Percentiles rank a stretch among this genome's conserved stretches.
Evolutionary conservation across 2,113 vertebrate species (phyloP).

Genomic region (Lontra canadensis): DNA sequence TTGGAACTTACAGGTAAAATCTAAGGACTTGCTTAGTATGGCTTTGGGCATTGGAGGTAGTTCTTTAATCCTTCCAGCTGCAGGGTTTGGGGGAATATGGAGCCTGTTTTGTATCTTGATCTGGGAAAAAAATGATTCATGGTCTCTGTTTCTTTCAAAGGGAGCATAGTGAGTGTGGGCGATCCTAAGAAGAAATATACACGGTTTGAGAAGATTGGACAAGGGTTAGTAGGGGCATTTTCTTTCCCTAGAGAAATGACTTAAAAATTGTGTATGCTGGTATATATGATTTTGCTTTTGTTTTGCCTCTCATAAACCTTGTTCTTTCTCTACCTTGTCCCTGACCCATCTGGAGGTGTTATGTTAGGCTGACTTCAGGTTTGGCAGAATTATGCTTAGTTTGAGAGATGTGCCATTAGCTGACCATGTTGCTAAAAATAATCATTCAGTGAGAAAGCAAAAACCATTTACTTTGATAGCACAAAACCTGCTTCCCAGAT

Average conservation of each 20-base stretch:
- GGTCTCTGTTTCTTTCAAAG: conserved; percentile 81
- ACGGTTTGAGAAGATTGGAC: conserved; percentile 97
- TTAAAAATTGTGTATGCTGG: conserved; percentile 10
- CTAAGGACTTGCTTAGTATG: background rate
- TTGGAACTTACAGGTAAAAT: background rate
- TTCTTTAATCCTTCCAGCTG: conserved; percentile 9
- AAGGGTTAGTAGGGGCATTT: conserved; percentile 89
- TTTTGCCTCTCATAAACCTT: conserved; percentile 46
- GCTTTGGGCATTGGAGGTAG: background rate
- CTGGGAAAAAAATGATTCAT: conserved; percentile 55
- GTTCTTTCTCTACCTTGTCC: conserved; percentile 16
- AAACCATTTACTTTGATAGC: conserved; percentile 45
- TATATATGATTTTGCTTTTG: conserved; percentile 35
- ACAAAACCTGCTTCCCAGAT: conserved; percentile 42
- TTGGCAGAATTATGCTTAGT: conserved; percentile 61
- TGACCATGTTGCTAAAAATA: conserved; percentile 62
- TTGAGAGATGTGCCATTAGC: conserved; percentile 30
- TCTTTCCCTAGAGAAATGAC: conserved; percentile 56
- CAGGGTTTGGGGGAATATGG: background rate
- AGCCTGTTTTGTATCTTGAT: conserved; percentile 22
- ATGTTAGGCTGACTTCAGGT: conserved; percentile 24
- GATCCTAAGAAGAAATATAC: conserved; percentile 98
- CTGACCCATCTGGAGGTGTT: conserved; percentile 14
- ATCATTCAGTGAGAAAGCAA: background rate
- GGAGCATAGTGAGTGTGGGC: conserved; percentile 96